Evolutionary conservation across 1,140 invertebrate species (phyloP).

Genomic region (Trichomalopsis sarcophagae): DNA sequence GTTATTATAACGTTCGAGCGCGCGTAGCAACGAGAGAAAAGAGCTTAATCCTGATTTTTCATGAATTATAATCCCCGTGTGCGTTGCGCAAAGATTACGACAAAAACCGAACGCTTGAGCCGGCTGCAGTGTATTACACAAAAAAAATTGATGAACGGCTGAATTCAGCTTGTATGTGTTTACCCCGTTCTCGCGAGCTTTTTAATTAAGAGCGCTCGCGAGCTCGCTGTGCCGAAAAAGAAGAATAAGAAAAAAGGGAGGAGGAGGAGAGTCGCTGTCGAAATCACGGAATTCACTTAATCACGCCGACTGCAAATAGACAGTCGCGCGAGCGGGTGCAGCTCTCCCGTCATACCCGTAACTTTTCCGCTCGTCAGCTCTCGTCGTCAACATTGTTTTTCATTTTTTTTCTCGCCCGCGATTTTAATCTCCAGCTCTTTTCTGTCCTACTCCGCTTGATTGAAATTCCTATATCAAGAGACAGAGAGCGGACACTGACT

Average conservation of each 20-base stretch:
- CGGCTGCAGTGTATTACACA: background rate
- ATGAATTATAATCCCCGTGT: too few relatives aligned
- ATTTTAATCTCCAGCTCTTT: conserved; percentile 21
- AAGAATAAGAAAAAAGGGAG: background rate
- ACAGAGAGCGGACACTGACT: too few relatives aligned
- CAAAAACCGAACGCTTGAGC: background rate
- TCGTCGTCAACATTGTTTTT: conserved; percentile 26
- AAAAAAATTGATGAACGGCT: background rate
- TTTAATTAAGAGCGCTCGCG: conserved; percentile 32
- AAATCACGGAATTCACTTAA: conserved; percentile 42
- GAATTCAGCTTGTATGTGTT: conserved; percentile 2
- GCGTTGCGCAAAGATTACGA: too few relatives aligned
- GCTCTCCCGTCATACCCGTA: conserved; percentile 17
- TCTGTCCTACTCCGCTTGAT: conserved; percentile 44
- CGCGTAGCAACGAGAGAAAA: too few relatives aligned
- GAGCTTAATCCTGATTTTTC: too few relatives aligned
- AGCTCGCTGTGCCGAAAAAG: background rate
- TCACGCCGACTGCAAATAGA: conserved; percentile 43
- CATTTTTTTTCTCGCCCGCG: background rate
- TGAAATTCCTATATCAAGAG: conserved; percentile 33
- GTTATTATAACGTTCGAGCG: too few relatives aligned
- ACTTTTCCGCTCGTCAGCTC: conserved; percentile 35
- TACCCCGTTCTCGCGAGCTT: conserved; percentile 17
- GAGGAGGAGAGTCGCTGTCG: background rate
- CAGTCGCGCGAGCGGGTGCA: background rate